Conservation (phyloP, 2,797 vertebrate species). For the Nothura maculosa region DNA sequence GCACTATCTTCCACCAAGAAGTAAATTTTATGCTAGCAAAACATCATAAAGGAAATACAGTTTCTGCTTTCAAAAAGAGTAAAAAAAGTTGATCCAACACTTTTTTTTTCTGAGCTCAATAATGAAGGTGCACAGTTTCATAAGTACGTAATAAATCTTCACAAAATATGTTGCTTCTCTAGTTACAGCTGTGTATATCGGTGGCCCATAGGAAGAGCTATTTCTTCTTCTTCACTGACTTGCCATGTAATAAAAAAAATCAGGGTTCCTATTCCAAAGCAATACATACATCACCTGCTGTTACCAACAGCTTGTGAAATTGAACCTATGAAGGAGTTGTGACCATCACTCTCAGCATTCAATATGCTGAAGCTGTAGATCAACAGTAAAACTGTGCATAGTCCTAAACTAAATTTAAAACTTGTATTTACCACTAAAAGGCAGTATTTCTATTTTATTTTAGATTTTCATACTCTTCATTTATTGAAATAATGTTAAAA, state of each 20-base stretch:
- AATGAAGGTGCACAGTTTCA: neutral
- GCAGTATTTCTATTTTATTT: neutral
- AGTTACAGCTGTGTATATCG: neutral
- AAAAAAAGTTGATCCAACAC: neutral
- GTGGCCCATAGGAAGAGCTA: neutral
- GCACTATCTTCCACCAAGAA: neutral
- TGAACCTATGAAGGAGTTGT: neutral
- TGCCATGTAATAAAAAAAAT: neutral
- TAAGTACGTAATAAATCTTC: neutral
- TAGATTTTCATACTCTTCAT: neutral
- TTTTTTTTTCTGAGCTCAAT: neutral
- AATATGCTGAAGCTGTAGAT: neutral
- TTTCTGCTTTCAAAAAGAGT: neutral
- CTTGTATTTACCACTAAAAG: neutral
- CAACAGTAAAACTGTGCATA: neutral
- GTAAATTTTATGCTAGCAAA: neutral
- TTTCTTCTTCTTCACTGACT: neutral
- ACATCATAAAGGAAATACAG: neutral
- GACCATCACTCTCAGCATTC: neutral
- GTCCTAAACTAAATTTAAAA: neutral
- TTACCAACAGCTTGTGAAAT: neutral
- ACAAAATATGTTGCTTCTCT: neutral
- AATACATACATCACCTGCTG: neutral
- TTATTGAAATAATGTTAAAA: neutral
- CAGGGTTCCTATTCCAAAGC: neutral